A percentile compares a stretch with the other conserved stretches of the same genome.
Conservation (phyloP, 2,888 invertebrate species). For the Fabriciana adippe region DNA sequence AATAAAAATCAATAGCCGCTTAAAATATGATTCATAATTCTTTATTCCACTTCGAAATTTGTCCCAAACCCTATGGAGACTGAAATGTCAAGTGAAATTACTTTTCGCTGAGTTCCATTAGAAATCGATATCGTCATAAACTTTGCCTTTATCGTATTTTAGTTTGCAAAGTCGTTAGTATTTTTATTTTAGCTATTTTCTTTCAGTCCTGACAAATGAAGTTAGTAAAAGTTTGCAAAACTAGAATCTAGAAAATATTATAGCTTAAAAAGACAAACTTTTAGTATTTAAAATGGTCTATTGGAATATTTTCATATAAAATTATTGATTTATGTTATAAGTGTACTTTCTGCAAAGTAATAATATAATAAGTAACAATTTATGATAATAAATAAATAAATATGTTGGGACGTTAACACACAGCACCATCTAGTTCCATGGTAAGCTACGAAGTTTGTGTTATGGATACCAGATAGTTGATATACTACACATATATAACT, state of each 20-base stretch:
- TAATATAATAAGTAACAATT: too few relatives aligned
- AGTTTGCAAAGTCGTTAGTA: conserved; percentile 16
- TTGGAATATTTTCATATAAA: too few relatives aligned
- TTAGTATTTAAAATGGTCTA: too few relatives aligned
- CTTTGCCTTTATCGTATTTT: conserved; percentile 22
- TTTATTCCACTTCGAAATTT: conserved; percentile 24
- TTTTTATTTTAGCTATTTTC: conserved; percentile 17
- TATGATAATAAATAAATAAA: too few relatives aligned
- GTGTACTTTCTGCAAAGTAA: too few relatives aligned
- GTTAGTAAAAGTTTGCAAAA: background rate
- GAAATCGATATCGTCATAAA: conserved; percentile 27
- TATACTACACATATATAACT: too few relatives aligned
- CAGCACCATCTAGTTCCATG: too few relatives aligned
- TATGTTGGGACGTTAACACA: too few relatives aligned
- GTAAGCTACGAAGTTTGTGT: too few relatives aligned
- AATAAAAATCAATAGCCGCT: conserved; percentile 18
- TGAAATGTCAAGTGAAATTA: conserved; percentile 23
- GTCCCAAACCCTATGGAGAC: conserved; percentile 20
- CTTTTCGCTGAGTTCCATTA: conserved; percentile 28
- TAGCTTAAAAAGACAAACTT: background rate
- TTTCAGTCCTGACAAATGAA: conserved; percentile 3
- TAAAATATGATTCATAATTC: conserved; percentile 29
- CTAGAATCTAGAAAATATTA: background rate
- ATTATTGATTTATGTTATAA: too few relatives aligned
- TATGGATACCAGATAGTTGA: too few relatives aligned